These are phyloP conservation scores for Oscheius sp. DNA, from an alignment of 2,888 invertebrate species.

Conservation along the genomic window DNA sequence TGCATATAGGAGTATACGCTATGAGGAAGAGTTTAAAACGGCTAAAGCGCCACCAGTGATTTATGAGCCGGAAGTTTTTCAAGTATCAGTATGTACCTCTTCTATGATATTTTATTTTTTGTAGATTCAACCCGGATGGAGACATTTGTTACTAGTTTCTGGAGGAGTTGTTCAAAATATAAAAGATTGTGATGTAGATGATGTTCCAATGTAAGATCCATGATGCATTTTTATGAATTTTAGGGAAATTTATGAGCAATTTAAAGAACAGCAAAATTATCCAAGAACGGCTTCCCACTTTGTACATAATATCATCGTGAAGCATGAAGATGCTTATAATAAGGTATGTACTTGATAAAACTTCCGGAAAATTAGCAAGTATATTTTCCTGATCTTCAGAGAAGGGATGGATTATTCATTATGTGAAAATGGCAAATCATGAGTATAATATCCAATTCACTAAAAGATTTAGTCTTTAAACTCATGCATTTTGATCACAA, in stretches of 20 bases:
- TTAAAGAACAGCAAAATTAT: constrained; percentile 36
- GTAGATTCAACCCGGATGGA: constrained; percentile 42
- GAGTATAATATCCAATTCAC: too few species aligned
- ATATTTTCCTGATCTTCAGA: too few species aligned
- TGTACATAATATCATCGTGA: constrained; percentile 35
- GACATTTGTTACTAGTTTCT: constrained; percentile 42
- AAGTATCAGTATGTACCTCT: constrained; percentile 26
- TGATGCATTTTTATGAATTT: constrained; percentile 1
- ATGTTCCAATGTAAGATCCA: constrained; percentile 36
- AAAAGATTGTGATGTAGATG: constrained; percentile 41
- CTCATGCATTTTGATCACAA: too few species aligned
- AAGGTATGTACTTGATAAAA: constrained; percentile 21
- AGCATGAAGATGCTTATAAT: constrained; percentile 38
- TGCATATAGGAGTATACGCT: constrained; percentile 42
- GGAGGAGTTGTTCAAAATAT: constrained; percentile 49
- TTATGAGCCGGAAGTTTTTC: constrained; percentile 36
- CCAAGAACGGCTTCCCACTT: constrained; percentile 38
- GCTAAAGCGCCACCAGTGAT: constrained; percentile 44
- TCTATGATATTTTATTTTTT: constrained; percentile 16
- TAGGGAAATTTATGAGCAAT: constrained; percentile 35
- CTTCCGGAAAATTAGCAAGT: not conserved
- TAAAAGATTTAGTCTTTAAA: too few species aligned
- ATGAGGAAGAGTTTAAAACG: constrained; percentile 39
- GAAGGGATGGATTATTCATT: too few species aligned
- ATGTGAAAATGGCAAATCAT: too few species aligned